Evolutionary conservation across 2,797 vertebrate genomes (phyloP).

Genomic region (Hoplostethus atlanticus): DNA sequence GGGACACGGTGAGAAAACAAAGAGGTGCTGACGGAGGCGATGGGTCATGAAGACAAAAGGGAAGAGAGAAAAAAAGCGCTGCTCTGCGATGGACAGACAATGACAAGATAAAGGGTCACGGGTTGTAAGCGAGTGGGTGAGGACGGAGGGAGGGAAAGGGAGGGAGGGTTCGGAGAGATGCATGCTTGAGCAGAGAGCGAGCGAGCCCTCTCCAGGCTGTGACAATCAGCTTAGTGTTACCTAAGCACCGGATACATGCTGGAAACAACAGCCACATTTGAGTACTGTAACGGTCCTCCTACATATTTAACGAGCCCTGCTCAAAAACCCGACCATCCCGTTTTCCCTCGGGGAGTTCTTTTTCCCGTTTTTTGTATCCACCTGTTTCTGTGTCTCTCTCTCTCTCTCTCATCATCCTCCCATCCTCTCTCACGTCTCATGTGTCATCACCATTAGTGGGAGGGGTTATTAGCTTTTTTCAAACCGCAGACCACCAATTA

Average conservation of each 20-base stretch:
- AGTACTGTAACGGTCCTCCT: slow-evolving; percentile 72
- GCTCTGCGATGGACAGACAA: neutral
- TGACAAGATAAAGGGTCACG: slow-evolving; percentile 3
- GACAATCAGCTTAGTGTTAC: slow-evolving; percentile 81
- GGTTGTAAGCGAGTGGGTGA: slow-evolving; percentile 25
- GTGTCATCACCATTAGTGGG: slow-evolving; percentile 65
- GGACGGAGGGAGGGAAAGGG: neutral
- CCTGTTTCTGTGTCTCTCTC: neutral
- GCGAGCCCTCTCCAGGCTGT: slow-evolving; percentile 39
- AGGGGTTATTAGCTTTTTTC: slow-evolving; percentile 44
- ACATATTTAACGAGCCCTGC: slow-evolving; percentile 76
- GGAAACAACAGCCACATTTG: slow-evolving; percentile 79
- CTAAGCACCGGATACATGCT: slow-evolving; percentile 79
- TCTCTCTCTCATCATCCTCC: slow-evolving; percentile 37
- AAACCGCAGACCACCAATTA: slow-evolving; percentile 5
- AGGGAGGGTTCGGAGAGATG: slow-evolving; percentile 6
- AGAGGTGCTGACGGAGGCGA: slow-evolving; percentile 10
- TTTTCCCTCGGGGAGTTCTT: slow-evolving; percentile 54
- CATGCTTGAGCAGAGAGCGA: slow-evolving; percentile 12
- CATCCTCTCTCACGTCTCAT: slow-evolving; percentile 55
- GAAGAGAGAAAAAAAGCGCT: neutral
- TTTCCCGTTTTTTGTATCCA: slow-evolving; percentile 19
- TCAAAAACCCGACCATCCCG: slow-evolving; percentile 62
- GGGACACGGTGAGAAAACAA: neutral
- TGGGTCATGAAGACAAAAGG: neutral